Evolutionary conservation across 2,888 invertebrate genomes (phyloP), one percentile per base, ranked within the genome.

Genomic region (Cheilosia vernalis): DNA sequence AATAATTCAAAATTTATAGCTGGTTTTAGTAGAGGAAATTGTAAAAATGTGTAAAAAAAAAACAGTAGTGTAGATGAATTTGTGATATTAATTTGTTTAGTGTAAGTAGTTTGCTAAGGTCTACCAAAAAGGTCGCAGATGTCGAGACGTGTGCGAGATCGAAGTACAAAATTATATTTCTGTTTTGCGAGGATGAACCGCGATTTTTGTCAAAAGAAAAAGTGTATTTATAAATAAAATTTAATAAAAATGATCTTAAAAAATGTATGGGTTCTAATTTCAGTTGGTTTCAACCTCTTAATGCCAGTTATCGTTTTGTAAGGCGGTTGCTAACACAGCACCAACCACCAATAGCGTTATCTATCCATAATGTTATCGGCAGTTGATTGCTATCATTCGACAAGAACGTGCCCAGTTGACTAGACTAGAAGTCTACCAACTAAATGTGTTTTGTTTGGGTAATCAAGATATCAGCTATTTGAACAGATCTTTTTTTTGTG

Each of bases 21-120:
- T 15, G 30, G 15, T 33, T 10, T 33, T 33, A 33, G n/a, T 47
- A 10, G 9, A 10, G 21, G 33, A 67, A 42, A n/a, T 37, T 60
- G 21, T 33, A 42, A 21, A 21, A 19, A 21, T 49, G 49, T 19
- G 9, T 21, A 21, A 13, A 13, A 49, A 13, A 13, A 40, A 27
- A 27, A 27, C 2, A 47, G 1, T 9, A 55, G 51, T 66, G 7
- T 58, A 30, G 60, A 44, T 72, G 58, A 72, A 51, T 51, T 66
- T 72, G 72, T 78, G 78, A 56, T 70, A 70, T n/a, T n/a, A n/a
- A n/a, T 58, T 37, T 49, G 10, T 55, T 58, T 42, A 63, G 21
- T 24, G 70, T 70, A 66, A 58, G 60, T 60, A 79, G 80, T 64
- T 64, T 84, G 80, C 84, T 84, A 76, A 78, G 83, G 78, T 83